phyloP scores from a whole-genome alignment of 1,140 invertebrate species.

The Parapsyche elsis region DNA sequence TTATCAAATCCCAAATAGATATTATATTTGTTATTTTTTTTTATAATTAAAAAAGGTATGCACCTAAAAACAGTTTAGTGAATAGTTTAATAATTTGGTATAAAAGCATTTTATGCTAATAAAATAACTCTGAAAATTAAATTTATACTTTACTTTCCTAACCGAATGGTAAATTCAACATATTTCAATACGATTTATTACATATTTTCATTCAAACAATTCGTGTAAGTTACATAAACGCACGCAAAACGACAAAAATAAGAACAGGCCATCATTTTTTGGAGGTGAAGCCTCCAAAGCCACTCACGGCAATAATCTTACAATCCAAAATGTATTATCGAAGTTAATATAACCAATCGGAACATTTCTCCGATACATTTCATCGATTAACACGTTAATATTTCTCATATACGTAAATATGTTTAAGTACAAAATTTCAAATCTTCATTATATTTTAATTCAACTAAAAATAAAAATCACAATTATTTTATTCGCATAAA shows the following conservation, averaged over 20 bases:
- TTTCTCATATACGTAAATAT: neutral
- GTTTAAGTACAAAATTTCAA: no score
- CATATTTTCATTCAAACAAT: no score
- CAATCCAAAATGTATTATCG: neutral
- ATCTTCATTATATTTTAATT: neutral
- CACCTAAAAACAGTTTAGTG: conserved; percentile 46
- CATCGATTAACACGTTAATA: neutral
- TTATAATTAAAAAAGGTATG: conserved; percentile 39
- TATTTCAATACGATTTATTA: no score
- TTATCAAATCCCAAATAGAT: conserved; percentile 46
- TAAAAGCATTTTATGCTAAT: conserved; percentile 21
- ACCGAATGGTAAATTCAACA: no score
- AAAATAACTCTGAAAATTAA: conserved; percentile 7
- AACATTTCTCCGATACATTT: neutral
- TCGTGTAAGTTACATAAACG: no score
- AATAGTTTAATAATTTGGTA: conserved; percentile 29
- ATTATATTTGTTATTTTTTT: conserved; percentile 26
- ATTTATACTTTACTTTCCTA: no score
- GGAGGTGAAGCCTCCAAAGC: neutral
- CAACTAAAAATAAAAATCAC: neutral
- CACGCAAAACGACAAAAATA: no score
- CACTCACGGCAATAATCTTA: neutral
- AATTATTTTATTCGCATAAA: conserved; percentile 39
- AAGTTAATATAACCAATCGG: no score
- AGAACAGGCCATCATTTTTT: no score